These are phyloP conservation scores for Metopia argyrocephala DNA, from an alignment of 2,888 invertebrate genomes.

Conservation along the genomic window DNA sequence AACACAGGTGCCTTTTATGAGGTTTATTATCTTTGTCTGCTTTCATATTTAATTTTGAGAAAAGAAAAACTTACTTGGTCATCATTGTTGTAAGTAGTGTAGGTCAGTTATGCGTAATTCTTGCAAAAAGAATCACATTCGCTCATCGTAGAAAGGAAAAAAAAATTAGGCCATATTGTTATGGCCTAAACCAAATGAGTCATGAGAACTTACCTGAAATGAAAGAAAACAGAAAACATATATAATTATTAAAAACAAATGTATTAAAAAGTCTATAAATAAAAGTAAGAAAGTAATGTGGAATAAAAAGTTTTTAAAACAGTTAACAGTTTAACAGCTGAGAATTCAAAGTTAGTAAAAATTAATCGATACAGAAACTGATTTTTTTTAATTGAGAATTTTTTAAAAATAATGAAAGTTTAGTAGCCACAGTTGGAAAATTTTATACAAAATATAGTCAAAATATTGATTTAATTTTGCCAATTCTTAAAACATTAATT, in stretches of 20 bases:
- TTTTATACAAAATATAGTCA: no score
- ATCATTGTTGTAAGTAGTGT: constrained; percentile 41
- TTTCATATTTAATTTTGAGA: constrained; percentile 3
- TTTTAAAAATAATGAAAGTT: no score
- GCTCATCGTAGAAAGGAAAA: background rate
- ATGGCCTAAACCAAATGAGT: background rate
- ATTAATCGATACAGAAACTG: no score
- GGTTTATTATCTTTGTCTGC: background rate
- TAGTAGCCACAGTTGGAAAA: no score
- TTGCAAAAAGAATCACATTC: background rate
- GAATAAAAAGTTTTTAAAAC: no score
- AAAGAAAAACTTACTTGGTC: constrained; percentile 28
- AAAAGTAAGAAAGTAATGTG: no score
- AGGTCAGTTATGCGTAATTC: constrained; percentile 59
- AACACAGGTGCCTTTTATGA: constrained; percentile 28
- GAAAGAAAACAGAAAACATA: constrained; percentile 36
- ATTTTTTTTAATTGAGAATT: no score
- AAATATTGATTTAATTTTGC: no score
- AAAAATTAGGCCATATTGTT: constrained; percentile 1
- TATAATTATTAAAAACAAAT: background rate
- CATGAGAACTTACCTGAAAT: constrained; percentile 59
- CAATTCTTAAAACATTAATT: no score
- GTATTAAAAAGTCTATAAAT: no score
- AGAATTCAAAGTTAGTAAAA: no score
- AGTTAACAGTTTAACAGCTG: no score